Conservation (phyloP, 1,140 invertebrate genomes). For the Episyrphus balteatus region DNA sequence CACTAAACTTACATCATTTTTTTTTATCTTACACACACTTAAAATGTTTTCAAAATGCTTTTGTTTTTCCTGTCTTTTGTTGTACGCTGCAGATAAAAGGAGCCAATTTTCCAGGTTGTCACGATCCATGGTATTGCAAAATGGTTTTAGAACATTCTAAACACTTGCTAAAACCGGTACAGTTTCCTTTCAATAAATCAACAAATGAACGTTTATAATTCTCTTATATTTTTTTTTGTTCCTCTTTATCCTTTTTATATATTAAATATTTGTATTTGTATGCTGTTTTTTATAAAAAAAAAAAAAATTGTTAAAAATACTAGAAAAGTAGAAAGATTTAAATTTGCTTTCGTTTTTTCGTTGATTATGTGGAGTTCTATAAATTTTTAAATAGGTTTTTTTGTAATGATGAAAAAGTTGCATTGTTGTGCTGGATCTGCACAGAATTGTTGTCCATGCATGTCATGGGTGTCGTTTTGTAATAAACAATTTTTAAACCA, state of each 20-base stretch:
- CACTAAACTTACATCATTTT: neutral
- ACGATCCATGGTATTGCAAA: constrained; percentile 86
- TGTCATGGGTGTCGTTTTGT: neutral
- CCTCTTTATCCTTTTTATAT: neutral
- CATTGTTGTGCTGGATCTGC: neutral
- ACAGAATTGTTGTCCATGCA: neutral
- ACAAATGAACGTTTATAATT: neutral
- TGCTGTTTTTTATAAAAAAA: too few species aligned
- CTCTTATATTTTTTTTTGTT: neutral
- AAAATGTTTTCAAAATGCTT: neutral
- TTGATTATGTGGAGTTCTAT: neutral
- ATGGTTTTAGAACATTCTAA: constrained; percentile 88
- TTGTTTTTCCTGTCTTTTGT: constrained; percentile 6
- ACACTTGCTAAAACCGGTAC: constrained; percentile 89
- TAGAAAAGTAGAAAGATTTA: neutral
- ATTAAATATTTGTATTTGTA: too few species aligned
- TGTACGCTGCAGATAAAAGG: constrained; percentile 75
- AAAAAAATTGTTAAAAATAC: too few species aligned
- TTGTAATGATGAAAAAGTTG: neutral
- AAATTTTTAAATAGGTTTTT: neutral
- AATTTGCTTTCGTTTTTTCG: neutral
- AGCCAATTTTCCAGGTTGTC: constrained; percentile 85
- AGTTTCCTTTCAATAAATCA: constrained; percentile 1
- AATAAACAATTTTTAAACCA: neutral
- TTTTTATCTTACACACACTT: neutral